These are phyloP conservation scores for Argopecten irradians DNA, from an alignment of 1,140 invertebrate species.

Conservation along the genomic window DNA sequence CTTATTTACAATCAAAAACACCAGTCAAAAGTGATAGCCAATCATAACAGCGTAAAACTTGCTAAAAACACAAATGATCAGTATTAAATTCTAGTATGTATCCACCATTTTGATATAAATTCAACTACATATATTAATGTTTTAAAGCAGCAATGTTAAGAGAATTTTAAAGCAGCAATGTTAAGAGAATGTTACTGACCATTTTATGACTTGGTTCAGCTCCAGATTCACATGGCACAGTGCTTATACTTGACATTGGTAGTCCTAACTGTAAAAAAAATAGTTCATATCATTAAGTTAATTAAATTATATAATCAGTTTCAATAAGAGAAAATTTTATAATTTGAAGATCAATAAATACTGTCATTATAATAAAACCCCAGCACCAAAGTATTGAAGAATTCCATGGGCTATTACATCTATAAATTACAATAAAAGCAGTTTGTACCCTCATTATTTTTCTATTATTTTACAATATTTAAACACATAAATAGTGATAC, in stretches of 20 bases:
- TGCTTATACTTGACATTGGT: conserved; percentile 88
- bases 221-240: conserved; percentile 88
- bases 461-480: too few relatives aligned
- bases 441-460: too few relatives aligned
- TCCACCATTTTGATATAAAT: not conserved
- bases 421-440: too few relatives aligned
- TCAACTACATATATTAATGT: not conserved
- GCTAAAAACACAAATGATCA: too few relatives aligned
- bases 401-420: too few relatives aligned
- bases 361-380: not conserved
- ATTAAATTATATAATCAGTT: not conserved
- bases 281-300: not conserved
- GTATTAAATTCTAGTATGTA: not conserved
- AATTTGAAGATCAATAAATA: not conserved
- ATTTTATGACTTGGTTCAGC: conserved; percentile 79
- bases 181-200: conserved; percentile 64
- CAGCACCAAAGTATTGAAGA: not conserved
- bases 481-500: too few relatives aligned
- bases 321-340: not conserved
- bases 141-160: not conserved
- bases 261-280: conserved; percentile 82
- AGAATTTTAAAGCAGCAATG: not conserved
- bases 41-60: too few relatives aligned
- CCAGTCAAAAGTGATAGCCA: not conserved
- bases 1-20: too few relatives aligned